These are phyloP conservation scores for Tapirus terrestris DNA, from an alignment of 2,113 vertebrate genomes.

Conservation along the genomic window DNA sequence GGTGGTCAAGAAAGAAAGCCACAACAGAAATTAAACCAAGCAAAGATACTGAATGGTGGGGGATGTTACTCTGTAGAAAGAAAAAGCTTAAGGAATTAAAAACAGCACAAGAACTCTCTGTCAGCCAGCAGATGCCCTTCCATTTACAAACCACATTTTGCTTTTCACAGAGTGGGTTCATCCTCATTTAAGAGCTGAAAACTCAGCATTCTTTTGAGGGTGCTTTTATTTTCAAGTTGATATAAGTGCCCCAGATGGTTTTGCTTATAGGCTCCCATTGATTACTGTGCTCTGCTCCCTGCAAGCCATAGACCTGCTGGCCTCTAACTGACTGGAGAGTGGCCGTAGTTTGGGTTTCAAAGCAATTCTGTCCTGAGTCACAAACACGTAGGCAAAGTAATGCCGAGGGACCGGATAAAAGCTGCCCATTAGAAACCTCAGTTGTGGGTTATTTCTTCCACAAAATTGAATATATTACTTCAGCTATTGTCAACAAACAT, in stretches of 20 bases:
- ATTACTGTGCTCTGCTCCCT: neutral
- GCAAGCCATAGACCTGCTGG: neutral
- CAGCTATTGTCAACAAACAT: neutral
- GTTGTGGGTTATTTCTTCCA: neutral
- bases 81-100: neutral
- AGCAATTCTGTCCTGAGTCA: neutral
- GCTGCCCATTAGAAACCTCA: neutral
- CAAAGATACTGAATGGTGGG: neutral
- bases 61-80: neutral
- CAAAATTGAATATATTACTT: neutral
- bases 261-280: neutral
- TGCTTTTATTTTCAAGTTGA: neutral
- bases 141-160: neutral
- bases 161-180: neutral
- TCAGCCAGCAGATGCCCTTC: neutral
- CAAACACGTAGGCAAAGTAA: neutral
- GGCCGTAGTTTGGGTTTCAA: neutral
- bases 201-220: neutral
- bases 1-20: neutral
- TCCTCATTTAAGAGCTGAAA: conserved; percentile 31
- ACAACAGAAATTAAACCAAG: neutral
- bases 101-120: neutral
- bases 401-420: neutral
- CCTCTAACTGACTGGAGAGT: neutral
- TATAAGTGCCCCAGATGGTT: neutral